These are phyloP conservation scores for Lithophane ornitopus DNA, from an alignment of 2,888 invertebrate species.

Conservation along the genomic window DNA sequence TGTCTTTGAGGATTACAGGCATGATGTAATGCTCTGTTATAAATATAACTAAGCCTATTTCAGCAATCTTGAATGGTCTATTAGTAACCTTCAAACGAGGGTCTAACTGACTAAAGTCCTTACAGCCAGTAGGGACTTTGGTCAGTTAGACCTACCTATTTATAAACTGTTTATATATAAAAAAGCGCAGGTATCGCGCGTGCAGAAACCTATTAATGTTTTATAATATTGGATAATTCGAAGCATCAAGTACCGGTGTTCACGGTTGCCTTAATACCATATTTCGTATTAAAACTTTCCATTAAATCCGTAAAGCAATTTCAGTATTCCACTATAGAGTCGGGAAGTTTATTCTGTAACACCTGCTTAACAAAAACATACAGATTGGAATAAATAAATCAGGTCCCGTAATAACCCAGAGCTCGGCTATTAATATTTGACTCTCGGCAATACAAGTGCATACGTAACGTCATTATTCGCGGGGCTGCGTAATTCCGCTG, in stretches of 20 bases:
- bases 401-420: constrained; percentile 46
- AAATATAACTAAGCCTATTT: not conserved
- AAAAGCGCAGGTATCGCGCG: constrained; percentile 12
- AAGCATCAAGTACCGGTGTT: constrained; percentile 38
- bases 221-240: constrained; percentile 10
- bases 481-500: constrained; percentile 55
- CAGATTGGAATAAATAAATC: constrained; percentile 54
- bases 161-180: constrained; percentile 13
- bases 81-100: no score
- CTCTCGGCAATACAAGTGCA: constrained; percentile 64
- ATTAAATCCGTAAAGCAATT: constrained; percentile 51
- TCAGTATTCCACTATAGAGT: constrained; percentile 30
- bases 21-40: not conserved
- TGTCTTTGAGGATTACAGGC: not conserved
- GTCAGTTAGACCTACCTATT: no score
- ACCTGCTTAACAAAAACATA: constrained; percentile 42
- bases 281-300: constrained; percentile 60
- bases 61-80: not conserved
- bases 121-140: no score
- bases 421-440: constrained; percentile 65
- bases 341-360: constrained; percentile 48
- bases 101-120: not conserved
- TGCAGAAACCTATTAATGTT: constrained; percentile 14
- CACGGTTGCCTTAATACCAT: constrained; percentile 38
- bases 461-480: constrained; percentile 64